Conservation (phyloP, 2,113 vertebrate genomes). For the Heterocephalus glaber region DNA sequence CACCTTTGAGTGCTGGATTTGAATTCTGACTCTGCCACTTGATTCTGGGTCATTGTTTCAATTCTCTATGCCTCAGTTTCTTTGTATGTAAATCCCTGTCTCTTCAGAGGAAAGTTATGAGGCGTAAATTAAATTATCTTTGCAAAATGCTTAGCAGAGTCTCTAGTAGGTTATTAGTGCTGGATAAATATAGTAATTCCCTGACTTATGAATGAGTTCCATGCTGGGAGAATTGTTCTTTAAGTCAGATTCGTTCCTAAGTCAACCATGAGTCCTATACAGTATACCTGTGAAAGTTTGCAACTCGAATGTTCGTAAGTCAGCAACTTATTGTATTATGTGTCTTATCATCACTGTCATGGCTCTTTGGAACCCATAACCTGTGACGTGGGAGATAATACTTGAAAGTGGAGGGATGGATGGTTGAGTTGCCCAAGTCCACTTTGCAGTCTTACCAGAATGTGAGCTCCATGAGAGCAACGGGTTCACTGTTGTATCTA, state of each 20-base stretch:
- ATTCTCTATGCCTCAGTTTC: background rate
- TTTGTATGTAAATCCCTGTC: background rate
- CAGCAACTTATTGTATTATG: background rate
- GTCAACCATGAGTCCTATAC: background rate
- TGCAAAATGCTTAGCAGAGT: background rate
- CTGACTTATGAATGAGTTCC: background rate
- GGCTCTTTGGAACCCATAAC: background rate
- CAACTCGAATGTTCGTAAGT: background rate
- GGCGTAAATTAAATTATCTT: background rate
- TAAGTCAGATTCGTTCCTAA: background rate
- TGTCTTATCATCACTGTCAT: background rate
- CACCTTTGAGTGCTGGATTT: background rate
- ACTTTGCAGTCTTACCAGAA: background rate
- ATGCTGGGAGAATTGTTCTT: background rate
- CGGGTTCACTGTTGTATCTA: background rate
- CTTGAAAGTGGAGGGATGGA: background rate
- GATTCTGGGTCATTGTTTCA: background rate
- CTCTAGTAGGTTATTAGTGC: background rate
- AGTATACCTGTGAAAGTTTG: background rate
- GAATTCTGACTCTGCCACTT: background rate
- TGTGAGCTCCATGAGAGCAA: background rate
- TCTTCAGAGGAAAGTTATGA: background rate
- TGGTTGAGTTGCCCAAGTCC: background rate
- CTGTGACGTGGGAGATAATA: background rate
- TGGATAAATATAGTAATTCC: background rate